Evolutionary conservation across 2,888 invertebrate genomes (phyloP), one percentile per base, ranked within the genome.

Genomic region (Amblyteles armatorius): DNA sequence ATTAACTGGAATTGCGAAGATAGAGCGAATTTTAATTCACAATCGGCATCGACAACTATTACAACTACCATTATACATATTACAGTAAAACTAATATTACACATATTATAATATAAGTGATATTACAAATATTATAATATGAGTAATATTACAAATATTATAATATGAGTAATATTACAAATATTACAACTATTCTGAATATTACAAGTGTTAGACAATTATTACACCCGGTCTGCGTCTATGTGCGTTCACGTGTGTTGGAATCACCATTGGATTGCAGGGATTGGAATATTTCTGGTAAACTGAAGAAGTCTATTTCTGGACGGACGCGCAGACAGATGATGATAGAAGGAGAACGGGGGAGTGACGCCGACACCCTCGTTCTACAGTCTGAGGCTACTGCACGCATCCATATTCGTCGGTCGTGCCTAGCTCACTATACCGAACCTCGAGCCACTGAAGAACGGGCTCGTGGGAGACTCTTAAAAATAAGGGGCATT

Each of bases 241-340:
- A 40, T 69, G 29, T 71, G 29, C 33, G 22, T n/a, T 13, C 55
- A 57, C 22, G 33, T 36, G 57, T 7, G 11, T 26, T 22, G 22
- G 72, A 16, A 16, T 9, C 0, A 0, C 19, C 33, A 72, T 72
- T 55, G 33, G 44, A 52, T 40, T 33, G 71, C 9, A 55, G 55
- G 36, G 55, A 50, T 71, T 72, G 33, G 13, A 16, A 55, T 7
- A 22, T 22, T 5, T 40, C 33, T 33, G 60, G n/a, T 48, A 60
- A 60, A 44, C 55, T 33, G 50, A 33, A 73, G 63, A 82, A 68
- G 72, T 78, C 78, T 79, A 83, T 79, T 83, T 83, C 63, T 79
- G 79, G 73, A 69, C 69, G 63, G 83, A 74, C 79, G 83, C 74
- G 73, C 60, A 69, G 69, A 74, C 74, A 65, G 69, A 69, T 36